Base-by-base conservation (phyloP, 2,888 invertebrate genomes). In the Polydrusus tereticollis region DNA sequence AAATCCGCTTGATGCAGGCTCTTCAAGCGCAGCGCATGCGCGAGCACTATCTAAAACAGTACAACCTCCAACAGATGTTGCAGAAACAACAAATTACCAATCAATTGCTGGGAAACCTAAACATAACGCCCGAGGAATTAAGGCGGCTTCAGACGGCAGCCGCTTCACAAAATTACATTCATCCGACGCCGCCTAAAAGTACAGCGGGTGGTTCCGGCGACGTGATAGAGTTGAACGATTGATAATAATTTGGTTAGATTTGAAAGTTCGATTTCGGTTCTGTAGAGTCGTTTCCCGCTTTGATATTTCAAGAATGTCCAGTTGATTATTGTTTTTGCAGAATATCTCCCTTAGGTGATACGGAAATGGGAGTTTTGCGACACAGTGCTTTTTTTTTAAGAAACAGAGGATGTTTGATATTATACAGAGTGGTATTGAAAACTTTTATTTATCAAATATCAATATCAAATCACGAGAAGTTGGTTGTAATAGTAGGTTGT, bases 1-100 rank as follows among this genome's bases (percentile, higher is more conserved):
- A 84, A 75, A 75, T 84, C 3, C 75, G 78, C 36, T 43, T 78
- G 65, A 80, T 83, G 78, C 81, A 82, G 64, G 75, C 74, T 2
- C 7, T 76, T 14, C 80, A 81, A 59, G 78, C 78, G 3, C 75
- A 74, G 23, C 65, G 75, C 50, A 50, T 77, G 63, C 73, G 67
- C 20, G 66, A 77, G 23, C 70, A 76, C 29, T 75, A 72, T 58
- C 73, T 78, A 14, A 77, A 71, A 41, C 59, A 78, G 59, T 75
- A 77, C 38, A 79, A 78, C 43, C 67, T 77, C 66, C 76, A 79
- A 73, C 73, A 74, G 16, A 72, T 75, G 74, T 6, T 75, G 2
- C 76, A 75, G 45, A 64, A 75, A 10, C 74, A 74, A 36, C 75
- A 77, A 21, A 1, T 50, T 26, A 21, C 47, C 20, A 69, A 63